Evolutionary conservation across 2,888 invertebrate species (phyloP), one percentile per base, ranked within the genome.

Genomic region (Eristalinus sepulchralis): DNA sequence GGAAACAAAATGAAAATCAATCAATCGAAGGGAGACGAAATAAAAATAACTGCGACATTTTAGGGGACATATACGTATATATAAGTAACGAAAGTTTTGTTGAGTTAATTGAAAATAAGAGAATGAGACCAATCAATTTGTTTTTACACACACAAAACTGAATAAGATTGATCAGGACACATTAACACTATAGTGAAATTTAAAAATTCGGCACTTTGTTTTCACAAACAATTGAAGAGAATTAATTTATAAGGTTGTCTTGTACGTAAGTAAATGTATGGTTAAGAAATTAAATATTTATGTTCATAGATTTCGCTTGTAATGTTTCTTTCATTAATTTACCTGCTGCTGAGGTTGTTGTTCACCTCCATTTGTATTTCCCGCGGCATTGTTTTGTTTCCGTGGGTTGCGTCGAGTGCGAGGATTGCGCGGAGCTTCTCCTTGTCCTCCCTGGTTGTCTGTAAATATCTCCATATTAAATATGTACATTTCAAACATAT

Each of bases 341-440:
- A 92, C 92, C 92, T 92, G 92, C 89, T 91, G 91, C 86, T 84
- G 83, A 66, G 86, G 85, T 75, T 90, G 90, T 91, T 90, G 92
- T 89, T 91, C 91, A 62, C 92, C 91, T 88, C 91, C 91, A 88
- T 91, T 91, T 87, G 90, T 88, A 62, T 89, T 77, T 79, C 89
- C 89, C 83, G 88, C 89, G 72, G 82, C 88, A 83, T 88, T 91
- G 88, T 91, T 92, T 72, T 90, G 90, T 81, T 91, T 92, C 88
- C 91, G 91, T 73, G 88, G 88, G 84, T 91, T 91, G 83, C 91
- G 92, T 88, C 92, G 91, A 89, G 90, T 90, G 84, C 91, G 91
- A 86, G 88, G 90, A 88, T 89, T 90, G 79, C 90, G 90, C 76
- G 95, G 95, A 91, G 95, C 95, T 92, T 93, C 89, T 22, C 83